Conservation (phyloP, 92 coral and sea anemone genomes). For the Porites cylindrica region DNA sequence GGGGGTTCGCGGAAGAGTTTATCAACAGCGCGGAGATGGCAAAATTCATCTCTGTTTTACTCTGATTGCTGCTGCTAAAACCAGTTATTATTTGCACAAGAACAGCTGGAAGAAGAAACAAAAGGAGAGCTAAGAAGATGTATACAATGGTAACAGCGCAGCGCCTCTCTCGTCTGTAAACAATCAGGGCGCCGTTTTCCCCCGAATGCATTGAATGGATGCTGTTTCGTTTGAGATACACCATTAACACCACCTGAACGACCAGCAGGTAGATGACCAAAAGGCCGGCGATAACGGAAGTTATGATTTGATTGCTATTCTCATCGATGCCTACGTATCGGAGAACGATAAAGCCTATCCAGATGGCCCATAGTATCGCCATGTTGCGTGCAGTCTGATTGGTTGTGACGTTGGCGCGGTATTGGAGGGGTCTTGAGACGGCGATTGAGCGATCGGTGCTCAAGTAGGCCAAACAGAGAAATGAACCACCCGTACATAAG, state of each 20-base stretch:
- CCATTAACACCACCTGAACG: slow-evolving; percentile 42
- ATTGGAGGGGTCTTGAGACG: slow-evolving; percentile 54
- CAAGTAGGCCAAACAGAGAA: slow-evolving; percentile 41
- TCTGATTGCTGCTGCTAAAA: slow-evolving; percentile 33
- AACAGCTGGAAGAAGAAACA: slow-evolving; percentile 66
- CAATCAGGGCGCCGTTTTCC: slow-evolving; percentile 37
- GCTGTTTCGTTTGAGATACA: slow-evolving; percentile 58
- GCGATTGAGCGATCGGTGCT: slow-evolving; percentile 66
- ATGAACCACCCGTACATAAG: slow-evolving; percentile 64
- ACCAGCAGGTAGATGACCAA: slow-evolving; percentile 43
- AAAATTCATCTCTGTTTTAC: slow-evolving; percentile 48
- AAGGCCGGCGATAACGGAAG: slow-evolving; percentile 44
- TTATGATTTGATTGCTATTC: slow-evolving; percentile 32
- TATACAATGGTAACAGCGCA: slow-evolving; percentile 58
- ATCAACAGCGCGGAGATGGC: slow-evolving; percentile 64
- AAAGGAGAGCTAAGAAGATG: slow-evolving; percentile 53
- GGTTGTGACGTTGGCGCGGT: slow-evolving; percentile 37
- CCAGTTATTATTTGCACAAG: slow-evolving; percentile 61
- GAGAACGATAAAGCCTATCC: slow-evolving; percentile 54
- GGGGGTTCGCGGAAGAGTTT: slow-evolving; percentile 71
- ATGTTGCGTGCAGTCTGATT: slow-evolving; percentile 17
- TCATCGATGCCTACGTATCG: slow-evolving; percentile 58
- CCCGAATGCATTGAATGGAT: slow-evolving; percentile 38
- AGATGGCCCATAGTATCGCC: slow-evolving; percentile 41
- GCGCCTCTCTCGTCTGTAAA: slow-evolving; percentile 58